Conservation (phyloP, 2,888 invertebrate species). For the Sminthurides aquaticus region DNA sequence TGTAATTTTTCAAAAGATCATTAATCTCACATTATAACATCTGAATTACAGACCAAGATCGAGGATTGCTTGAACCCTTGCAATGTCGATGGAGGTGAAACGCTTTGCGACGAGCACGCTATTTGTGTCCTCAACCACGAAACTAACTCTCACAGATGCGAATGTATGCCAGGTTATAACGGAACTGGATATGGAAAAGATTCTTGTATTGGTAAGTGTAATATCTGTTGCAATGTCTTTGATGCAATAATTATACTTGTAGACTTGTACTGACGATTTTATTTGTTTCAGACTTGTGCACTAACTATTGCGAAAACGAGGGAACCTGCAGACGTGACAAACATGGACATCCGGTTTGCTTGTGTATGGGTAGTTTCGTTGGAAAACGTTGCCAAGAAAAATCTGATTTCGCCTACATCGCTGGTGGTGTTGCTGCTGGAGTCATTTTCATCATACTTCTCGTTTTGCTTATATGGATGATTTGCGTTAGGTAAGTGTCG, state of each 20-base stretch:
- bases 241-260: conserved; percentile 6
- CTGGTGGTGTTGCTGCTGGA: conserved; percentile 88
- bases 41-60: conserved; percentile 63
- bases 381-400: conserved; percentile 95
- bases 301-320: conserved; percentile 79
- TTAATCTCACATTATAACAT: too few species aligned
- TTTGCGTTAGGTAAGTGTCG: conserved; percentile 68
- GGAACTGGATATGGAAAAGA: conserved; percentile 62
- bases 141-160: conserved; percentile 88
- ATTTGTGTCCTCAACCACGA: conserved; percentile 76
- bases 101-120: conserved; percentile 80
- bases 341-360: conserved; percentile 75
- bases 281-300: conserved; percentile 72
- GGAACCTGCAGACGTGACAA: conserved; percentile 75
- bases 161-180: conserved; percentile 88
- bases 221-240: not conserved
- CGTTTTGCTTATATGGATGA: conserved; percentile 92
- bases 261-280: too few species aligned
- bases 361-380: conserved; percentile 87
- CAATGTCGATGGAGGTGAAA: conserved; percentile 67
- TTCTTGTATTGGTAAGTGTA: conserved; percentile 56
- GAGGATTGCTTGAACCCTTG: conserved; percentile 85
- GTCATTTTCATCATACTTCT: conserved; percentile 87
- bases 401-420: conserved; percentile 91
- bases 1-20: too few species aligned